Base-by-base conservation (phyloP, 2,888 invertebrate genomes). In the Criorhina ranunculi region DNA sequence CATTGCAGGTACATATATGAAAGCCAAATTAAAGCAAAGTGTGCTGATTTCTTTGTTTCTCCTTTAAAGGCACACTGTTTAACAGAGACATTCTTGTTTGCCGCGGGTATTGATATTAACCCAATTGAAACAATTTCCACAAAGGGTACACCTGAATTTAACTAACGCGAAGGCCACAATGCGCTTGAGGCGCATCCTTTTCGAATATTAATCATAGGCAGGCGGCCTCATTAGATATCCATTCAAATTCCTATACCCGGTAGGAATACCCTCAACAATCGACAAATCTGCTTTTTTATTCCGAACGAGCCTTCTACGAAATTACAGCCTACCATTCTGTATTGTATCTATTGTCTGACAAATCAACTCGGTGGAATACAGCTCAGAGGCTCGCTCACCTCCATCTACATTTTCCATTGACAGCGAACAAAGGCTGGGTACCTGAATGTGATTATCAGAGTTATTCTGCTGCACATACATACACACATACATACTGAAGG, bases 261-360 rank as follows among this genome's bases (percentile, higher is more conserved):
- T 8, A n/a, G n/a, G n/a, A n/a, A 8, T 62, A 75, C 44, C 51
- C 33, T 24, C 42, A 42, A 35, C 62, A 31, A 53, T 53, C 29
- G 15, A n/a, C 35, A 37, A 53, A 35, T 53, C 11, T 44, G n/a
- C 29, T 69, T 35, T 70, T 70, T 72, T 66, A 64, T 82, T 82
- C 69, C 0, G 53, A 57, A 29, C 80, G 24, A 67, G 49, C 44
- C 62, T 53, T 51, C 37, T 57, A 35, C 44, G 51, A 81, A 76
- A 81, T 70, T 70, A 70, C 42, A 42, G 59, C 59, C 64, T 42
- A 62, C 51, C 44, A 57, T 82, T 72, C 19, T 35, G 51, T 37
- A 60, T 60, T 44, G 62, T 57, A 33, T 66, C 77, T 35, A 59
- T 76, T 76, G 81, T 82, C 76, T 75, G 55, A 19, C 59, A 66